Base-by-base conservation (phyloP, 2,113 vertebrate species). In the Aphyosemion australe region DNA sequence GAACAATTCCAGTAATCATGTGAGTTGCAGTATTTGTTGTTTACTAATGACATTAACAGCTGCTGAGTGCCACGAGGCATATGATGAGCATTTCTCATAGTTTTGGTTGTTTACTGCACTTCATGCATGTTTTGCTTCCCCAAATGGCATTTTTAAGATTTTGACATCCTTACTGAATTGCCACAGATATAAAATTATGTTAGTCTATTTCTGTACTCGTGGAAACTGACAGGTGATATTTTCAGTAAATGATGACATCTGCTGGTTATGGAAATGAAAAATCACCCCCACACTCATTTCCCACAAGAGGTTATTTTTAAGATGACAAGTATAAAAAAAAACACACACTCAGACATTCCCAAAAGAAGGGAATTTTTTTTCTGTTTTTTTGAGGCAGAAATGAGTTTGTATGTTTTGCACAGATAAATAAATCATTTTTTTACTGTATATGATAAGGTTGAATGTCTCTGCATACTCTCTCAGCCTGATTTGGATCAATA, bases 171-270 rank as follows among this genome's bases (percentile, higher is more conserved):
- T 37, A 10, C 6, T 3, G 0, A 37, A 10, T 10, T 10, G 4
- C 34, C 34, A 4, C 32, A 3, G 7, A 32, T 7, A 32, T 7
- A 32, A 32, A 37, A 10, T 7, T 37, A 8, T 37, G 34, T 37
- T 37, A 4, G 6, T 31, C 31, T 4, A 18, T 34, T 18, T 37
- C 10, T 54, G 31, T 8, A 12, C 2, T 11, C 3, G 4, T 32
- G 31, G 34, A 37, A 37, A 37, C 7, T 37, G 9, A 37, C 6
- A 8, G 4, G 34, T 37, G 34, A 37, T 37, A 37, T 37, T 54
- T 31, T 12, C 32, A 54, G 16, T 37, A 46, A 37, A 37, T 37
- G 34, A 49, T 26, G 59, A 62, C 78, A 73, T 76, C 47, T 72
- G 15, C 13, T 64, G 53, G 52, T 66, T 51, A 48, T 43, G 45